Percentiles rank a stretch among this genome's conserved stretches.
Conservation (phyloP, 2,888 invertebrate genomes). For the Pterobdella sp. region DNA sequence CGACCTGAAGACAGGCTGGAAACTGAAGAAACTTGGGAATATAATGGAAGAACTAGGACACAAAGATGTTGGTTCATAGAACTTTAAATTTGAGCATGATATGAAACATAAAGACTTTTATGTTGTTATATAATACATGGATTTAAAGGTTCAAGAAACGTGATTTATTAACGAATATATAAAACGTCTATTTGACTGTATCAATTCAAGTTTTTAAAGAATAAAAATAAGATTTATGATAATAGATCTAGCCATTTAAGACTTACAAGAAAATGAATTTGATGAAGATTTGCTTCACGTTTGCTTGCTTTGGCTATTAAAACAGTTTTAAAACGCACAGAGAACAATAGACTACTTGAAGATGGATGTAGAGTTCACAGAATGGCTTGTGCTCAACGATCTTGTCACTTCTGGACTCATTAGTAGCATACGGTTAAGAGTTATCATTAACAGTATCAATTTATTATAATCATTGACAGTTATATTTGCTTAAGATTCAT, state of each 20-base stretch:
- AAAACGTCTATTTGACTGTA: too few species aligned
- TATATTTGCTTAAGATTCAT: too few species aligned
- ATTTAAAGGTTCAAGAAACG: too few species aligned
- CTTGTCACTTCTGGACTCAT: slow-evolving; percentile 35
- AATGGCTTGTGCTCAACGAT: slow-evolving; percentile 45
- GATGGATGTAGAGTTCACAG: slow-evolving; percentile 49
- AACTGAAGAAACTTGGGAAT: slow-evolving; percentile 43
- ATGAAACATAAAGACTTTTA: too few species aligned
- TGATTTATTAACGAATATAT: too few species aligned
- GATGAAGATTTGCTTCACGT: neutral
- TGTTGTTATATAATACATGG: too few species aligned
- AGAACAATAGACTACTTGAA: slow-evolving; percentile 48
- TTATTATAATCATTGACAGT: too few species aligned
- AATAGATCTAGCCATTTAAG: neutral
- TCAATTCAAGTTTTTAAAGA: too few species aligned
- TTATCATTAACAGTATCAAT: too few species aligned
- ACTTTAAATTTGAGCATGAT: too few species aligned
- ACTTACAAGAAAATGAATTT: neutral
- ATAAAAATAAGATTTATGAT: neutral
- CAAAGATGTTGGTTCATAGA: slow-evolving; percentile 42
- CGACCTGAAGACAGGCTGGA: slow-evolving; percentile 39
- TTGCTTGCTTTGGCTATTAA: too few species aligned
- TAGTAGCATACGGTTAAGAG: slow-evolving; percentile 13
- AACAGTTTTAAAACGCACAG: slow-evolving; percentile 42
- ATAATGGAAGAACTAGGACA: slow-evolving; percentile 45